Base-by-base conservation (phyloP, 2,797 vertebrate species). In the Bradypus variegatus region DNA sequence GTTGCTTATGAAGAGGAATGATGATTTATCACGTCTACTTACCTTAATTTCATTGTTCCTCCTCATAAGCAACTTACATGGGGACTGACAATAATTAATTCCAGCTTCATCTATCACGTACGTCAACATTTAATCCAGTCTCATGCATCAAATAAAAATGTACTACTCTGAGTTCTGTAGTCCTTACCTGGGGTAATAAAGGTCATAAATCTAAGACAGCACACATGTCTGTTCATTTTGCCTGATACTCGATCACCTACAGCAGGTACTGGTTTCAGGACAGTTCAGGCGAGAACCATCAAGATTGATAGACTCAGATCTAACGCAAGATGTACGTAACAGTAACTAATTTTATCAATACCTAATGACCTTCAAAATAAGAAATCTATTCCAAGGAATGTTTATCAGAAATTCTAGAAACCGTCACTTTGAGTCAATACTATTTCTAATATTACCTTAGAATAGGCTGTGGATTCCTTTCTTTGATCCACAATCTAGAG, bases 41-140 rank as follows among this genome's bases (percentile, higher is more conserved):
- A 90, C 88, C 69, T 89, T 90, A 73, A 90, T 93, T 91, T 92
- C 83, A 90, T 64, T 95, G 67, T 93, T 86, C 83, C 64, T 95
- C 81, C 92, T 92, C 72, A 89, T 78, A 90, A 87, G 90, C 58
- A 70, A 93, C 94, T 95, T 95, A 78, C 87, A 94, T 91, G 93
- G 80, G 65, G 25, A 41, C 60, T 91, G 89, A 94, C 86, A 86
- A 67, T 94, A 93, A 95, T 95, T 94, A 91, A 95, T 92, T 86
- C 60, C 21, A 50, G 55, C 90, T 90, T 79, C 93, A 95, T 94
- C 69, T 90, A 65, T 93, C 93, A 84, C 70, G 50, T 75, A 87
- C 62, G 69, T 90, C 62, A 93, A 81, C 69, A 38, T 83, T 93
- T 94, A 95, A 94, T 95, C 80, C 90, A 86, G n/a, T 89, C 73